Base-by-base conservation (phyloP, 2,888 invertebrate genomes). In the Timema cristinae region DNA sequence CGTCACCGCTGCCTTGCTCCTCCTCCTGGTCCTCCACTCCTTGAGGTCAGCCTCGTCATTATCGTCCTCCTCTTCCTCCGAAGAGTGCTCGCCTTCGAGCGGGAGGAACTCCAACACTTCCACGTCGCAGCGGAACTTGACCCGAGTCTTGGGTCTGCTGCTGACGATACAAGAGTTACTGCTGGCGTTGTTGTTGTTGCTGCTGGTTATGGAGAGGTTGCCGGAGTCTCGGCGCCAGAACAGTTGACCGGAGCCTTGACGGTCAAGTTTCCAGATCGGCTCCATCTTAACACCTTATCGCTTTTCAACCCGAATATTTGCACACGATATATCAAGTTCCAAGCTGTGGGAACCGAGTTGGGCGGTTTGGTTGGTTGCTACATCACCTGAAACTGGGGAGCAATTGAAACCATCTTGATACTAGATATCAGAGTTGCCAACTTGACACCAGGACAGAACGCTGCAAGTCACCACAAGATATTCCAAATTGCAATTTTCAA, bases 121-220 rank as follows among this genome's bases (percentile, higher is more conserved):
- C 8, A 86, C 86, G 78, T 86, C 85, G 78, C 84, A 84, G 15
- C 84, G 84, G 77, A 86, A 86, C 76, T 84, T 85, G 56, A 86
- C 86, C 50, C 85, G 72, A 78, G 78, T 70, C 4, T 56, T 61
- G 50, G 71, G 67, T 48, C 68, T 68, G n/a, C 61, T 52, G 67
- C 71, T 61, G 1, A 4, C 32, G 32, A 32, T 32, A 32, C 32
- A 32, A 32, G 32, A 32, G 32, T 32, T 32, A 32, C 32, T 32
- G 32, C 32, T 32, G 32, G 32, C 32, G 32, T 32, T 32, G 32
- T 32, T 32, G 32, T 32, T 32, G 32, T 32, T 32, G 32, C 4
- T 32, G 13, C 52, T 32, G 9, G 11, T 52, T 13, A 11, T 47
- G n/a, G 68, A 77, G 79, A 32, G 32, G 32, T 32, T 32, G 47